Base-by-base conservation (phyloP, 2,797 vertebrate genomes). In the Eospalax fontanierii region DNA sequence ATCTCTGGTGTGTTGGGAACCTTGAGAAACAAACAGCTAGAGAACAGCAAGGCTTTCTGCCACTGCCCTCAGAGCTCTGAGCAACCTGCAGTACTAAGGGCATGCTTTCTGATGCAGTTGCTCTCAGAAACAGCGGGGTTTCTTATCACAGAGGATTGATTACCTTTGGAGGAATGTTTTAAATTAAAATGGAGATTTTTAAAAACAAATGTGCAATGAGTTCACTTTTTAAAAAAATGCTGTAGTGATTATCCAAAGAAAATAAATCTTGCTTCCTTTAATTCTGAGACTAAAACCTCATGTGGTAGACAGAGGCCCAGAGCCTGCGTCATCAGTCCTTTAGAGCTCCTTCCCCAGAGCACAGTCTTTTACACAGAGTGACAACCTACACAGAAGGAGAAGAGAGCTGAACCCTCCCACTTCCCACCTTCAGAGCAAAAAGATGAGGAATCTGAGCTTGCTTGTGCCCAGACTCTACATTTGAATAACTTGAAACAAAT, bases 171-270 rank as follows among this genome's bases (percentile, higher is more conserved):
- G 84, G 21, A 93, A 84, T 0, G n/a, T 79, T 89, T 59, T 38
- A 90, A 86, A 91, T 11, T 71, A 50, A 91, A 94, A 91, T 79
- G n/a, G 71, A 33, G 35, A 30, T 85, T 71, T 93, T 92, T 38
- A 22, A 80, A 93, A 89, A 54, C 12, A 66, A 38, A 75, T 26
- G 65, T 68, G 65, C 83, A 83, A 40, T 61, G 3, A 33, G 66
- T 96, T 79, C 81, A 26, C 33, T 61, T 74, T 68, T 57, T 12
- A 28, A 57, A 50, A 70, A 33, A 35, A 8, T 38, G 21, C 43
- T 71, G 33, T 38, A 28, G 75, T 75, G 43, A 83, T 70, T 68
- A 65, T 38, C 6, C 24, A 81, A 76, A 93, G 57, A 66, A 95
- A 95, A 90, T 50, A 90, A 38, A 50, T 0, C 38, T 78, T 78